A percentile compares a stretch with the other conserved stretches of the same genome.
phyloP scores from a whole-genome alignment of 2,113 vertebrate species.

The Otus sunia region DNA sequence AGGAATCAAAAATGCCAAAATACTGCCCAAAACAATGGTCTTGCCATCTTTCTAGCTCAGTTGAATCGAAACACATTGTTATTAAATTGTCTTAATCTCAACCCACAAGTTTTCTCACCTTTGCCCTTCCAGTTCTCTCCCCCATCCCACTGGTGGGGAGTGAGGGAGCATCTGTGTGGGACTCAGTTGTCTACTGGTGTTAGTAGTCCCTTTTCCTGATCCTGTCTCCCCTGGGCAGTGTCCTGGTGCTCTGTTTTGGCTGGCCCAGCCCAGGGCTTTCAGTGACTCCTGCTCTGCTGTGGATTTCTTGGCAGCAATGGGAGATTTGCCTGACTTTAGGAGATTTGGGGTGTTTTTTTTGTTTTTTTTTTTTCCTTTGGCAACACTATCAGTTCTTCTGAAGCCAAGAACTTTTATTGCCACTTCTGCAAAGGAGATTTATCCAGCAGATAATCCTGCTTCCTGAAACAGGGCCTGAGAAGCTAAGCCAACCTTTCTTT shows the following conservation, averaged over 20 bases:
- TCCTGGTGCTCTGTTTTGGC: neutral
- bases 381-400: neutral
- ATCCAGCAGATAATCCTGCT: neutral
- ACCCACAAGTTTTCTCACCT: neutral
- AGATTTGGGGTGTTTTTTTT: neutral
- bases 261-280: neutral
- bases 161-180: neutral
- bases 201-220: neutral
- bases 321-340: neutral
- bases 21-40: neutral
- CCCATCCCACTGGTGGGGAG: neutral
- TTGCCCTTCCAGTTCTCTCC: neutral
- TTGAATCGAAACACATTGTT: neutral
- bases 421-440: neutral
- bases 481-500: neutral
- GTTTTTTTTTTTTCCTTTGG: neutral
- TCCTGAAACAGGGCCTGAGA: neutral
- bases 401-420: neutral
- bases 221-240: neutral
- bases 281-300: neutral
- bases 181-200: neutral
- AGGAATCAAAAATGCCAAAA: neutral
- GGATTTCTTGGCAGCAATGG: neutral
- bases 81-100: neutral
- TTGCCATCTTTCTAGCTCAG: neutral